Evolutionary conservation across 2,888 invertebrate genomes (phyloP), one percentile per base, ranked within the genome.

Genomic region (Pterobdella sp.): DNA sequence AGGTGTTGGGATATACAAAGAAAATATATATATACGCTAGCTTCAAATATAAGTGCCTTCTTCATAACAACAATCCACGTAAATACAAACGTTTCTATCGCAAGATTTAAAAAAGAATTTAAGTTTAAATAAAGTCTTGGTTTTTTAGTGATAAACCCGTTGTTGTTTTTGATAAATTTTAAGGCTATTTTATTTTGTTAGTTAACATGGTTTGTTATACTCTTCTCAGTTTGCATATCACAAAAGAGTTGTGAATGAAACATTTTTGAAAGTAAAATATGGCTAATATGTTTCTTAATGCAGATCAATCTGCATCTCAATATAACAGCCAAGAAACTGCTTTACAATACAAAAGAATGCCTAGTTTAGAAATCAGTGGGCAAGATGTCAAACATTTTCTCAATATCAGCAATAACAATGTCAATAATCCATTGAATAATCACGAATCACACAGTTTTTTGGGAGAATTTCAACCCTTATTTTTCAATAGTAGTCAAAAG

Each of bases 401-500:
- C 34, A 63, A 56, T n/a, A 36, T 71, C 4, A 63, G 26, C 7
- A 52, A 35, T 32, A 36, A 36, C 26, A 52, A 63, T 63, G 29
- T 29, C 60, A 56, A 26, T n/a, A 56, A 56, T 56, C n/a, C 60
- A 14, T n/a, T 56, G n/a, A 56, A 22, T 2, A 31, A 68, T n/a
- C 68, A 36, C 14, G 71, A 71, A 52, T n/a, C 35, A 1, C 56
- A 71, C 26, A 29, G 52, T 7, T 71, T 71, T 63, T 56, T 71
- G 4, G 63, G 63, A 56, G 71, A 71, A 0, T 71, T 60, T 32
- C 71, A 71, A n/a, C 18, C 71, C 29, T 22, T 63, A 18, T 34
- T 71, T 63, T 71, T 60, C 63, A 71, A 63, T n/a, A 60, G 36
- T 3, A 56, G 71, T 63, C 71, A 71, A 52, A 71, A 71, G n/a